Evolutionary conservation across 2,888 invertebrate species (phyloP), one percentile per base, ranked within the genome.

Genomic region (Atrina japonica): DNA sequence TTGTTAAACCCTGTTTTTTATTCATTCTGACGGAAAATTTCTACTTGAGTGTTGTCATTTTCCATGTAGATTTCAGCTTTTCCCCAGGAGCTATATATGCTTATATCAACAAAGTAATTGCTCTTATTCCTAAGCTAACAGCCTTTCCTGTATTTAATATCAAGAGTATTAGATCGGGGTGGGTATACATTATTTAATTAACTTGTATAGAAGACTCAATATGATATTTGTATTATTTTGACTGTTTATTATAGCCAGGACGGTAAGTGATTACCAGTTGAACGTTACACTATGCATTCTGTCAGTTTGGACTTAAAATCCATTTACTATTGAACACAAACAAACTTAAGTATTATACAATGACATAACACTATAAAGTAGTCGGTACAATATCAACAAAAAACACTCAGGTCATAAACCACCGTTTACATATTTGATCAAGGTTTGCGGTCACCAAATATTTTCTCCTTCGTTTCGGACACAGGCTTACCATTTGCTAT

Each of bases 291-390:
- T 52, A 23, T 25, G 21, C 30, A 50, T 49, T 41, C 49, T 61
- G 49, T 49, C 61, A 43, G 29, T 49, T 47, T 61, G 35, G 43
- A 21, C 27, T 61, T 21, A 49, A 47, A 49, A 14, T 61, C 61
- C 47, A 61, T 61, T 61, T 61, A 43, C 49, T 27, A 3, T 1
- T 11, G 49, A 61, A 49, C 49, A 49, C 49, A 29, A 49, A 61
- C 49, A 49, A 49, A 61, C 35, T 18, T 61, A 49, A 49, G 16
- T 21, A 23, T 21, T 27, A 29, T 29, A 23, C 47, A 27, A 43
- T 61, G 61, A 61, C 27, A 49, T 61, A 61, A 61, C 23, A 30
- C 14, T 11, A 35, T 56, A 40, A 40, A 35, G 30, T 9, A 30
- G 21, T 23, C 35, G 56, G 35, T 11, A 35, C 35, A 56, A 56